A percentile compares a stretch with the other conserved stretches of the same genome.
Conservation (phyloP, 2,888 invertebrate genomes). For the Aphrophora alni region DNA sequence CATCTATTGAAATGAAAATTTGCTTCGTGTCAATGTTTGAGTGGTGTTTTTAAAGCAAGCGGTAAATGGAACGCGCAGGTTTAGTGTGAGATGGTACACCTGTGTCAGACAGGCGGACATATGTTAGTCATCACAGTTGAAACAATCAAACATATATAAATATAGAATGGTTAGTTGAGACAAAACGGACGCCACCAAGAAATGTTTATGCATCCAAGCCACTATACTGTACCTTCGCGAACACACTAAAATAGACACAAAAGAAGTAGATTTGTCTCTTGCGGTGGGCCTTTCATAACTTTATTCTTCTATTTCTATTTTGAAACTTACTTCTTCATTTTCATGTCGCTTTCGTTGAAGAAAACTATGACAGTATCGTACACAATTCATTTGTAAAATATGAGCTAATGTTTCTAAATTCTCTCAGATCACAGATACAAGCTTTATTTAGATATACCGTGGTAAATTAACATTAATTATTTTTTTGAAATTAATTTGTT, state of each 20-base stretch:
- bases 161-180: constrained; percentile 6
- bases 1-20: not conserved
- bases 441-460: too few species aligned
- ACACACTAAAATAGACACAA: not conserved
- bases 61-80: not conserved
- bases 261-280: not conserved
- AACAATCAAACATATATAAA: constrained; percentile 2
- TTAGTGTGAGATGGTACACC: not conserved
- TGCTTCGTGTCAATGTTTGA: constrained; percentile 9
- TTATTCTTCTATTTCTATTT: not conserved
- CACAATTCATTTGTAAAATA: too few species aligned
- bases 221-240: not conserved
- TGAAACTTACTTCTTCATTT: not conserved
- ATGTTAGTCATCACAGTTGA: constrained; percentile 2
- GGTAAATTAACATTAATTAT: too few species aligned
- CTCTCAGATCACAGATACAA: too few species aligned
- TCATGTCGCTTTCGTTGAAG: too few species aligned
- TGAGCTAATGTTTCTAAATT: too few species aligned
- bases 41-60: not conserved
- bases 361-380: too few species aligned
- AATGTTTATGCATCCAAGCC: not conserved
- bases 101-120: not conserved
- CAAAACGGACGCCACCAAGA: not conserved
- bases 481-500: too few species aligned
- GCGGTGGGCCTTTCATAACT: not conserved